Conservation (phyloP, 2,797 vertebrate species). For the Chromis chromis region DNA sequence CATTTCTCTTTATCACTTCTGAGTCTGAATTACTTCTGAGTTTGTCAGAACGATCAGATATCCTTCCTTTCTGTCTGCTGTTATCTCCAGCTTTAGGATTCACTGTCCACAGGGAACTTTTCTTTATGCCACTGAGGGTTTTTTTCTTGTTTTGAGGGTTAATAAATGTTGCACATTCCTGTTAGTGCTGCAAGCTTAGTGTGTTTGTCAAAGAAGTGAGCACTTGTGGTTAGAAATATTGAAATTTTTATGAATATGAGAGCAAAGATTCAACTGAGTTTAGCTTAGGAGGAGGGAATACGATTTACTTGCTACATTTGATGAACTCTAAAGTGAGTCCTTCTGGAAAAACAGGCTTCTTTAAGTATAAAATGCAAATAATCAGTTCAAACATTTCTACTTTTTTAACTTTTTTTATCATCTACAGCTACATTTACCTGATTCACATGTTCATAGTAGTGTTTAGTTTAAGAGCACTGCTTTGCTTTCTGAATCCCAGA, state of each 20-base stretch:
- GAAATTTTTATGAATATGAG: slow-evolving; percentile 10
- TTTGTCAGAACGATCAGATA: slow-evolving; percentile 32
- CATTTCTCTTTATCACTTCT: slow-evolving; percentile 27
- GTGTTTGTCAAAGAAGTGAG: slow-evolving; percentile 17
- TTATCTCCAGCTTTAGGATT: slow-evolving; percentile 25
- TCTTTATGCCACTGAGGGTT: background rate
- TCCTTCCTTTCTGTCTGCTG: slow-evolving; percentile 8
- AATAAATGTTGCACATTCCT: slow-evolving; percentile 24
- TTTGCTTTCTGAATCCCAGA: no score
- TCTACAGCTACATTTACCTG: background rate
- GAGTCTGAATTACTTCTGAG: slow-evolving; percentile 16
- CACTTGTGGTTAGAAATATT: slow-evolving; percentile 2
- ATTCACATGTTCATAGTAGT: background rate
- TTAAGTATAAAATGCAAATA: background rate
- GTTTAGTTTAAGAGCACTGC: background rate
- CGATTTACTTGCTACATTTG: slow-evolving; percentile 1
- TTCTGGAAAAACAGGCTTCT: background rate
- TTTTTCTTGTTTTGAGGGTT: slow-evolving; percentile 29
- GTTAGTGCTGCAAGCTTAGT: background rate
- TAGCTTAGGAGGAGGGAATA: slow-evolving; percentile 1
- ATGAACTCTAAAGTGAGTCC: slow-evolving; percentile 12
- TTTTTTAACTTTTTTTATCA: background rate
- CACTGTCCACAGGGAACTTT: slow-evolving; percentile 6
- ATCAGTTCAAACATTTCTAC: background rate
- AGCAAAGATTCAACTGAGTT: slow-evolving; percentile 2